These are phyloP conservation scores for Drosophila serrata DNA, from an alignment of 1,140 invertebrate genomes.

Conservation along the genomic window DNA sequence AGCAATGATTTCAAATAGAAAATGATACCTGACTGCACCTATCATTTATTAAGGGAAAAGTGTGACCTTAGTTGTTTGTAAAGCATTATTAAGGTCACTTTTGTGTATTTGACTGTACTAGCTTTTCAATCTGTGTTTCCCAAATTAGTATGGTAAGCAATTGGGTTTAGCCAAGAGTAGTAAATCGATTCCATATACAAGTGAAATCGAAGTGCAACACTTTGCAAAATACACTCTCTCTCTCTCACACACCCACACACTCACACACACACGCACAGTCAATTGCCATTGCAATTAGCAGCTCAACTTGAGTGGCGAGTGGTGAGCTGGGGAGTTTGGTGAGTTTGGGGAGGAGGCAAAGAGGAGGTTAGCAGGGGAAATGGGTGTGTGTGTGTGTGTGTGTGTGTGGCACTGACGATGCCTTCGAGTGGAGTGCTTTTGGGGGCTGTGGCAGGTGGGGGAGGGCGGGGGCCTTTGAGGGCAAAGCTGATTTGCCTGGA, in stretches of 20 bases:
- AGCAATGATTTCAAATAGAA: not conserved
- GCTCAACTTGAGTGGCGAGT: conserved; percentile 71
- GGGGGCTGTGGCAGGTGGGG: conserved; percentile 20
- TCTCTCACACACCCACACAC: not conserved
- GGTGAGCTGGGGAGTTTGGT: conserved; percentile 11
- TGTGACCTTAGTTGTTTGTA: too few species aligned
- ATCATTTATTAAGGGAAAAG: not conserved
- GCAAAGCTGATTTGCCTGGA: conserved; percentile 53
- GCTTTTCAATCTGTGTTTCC: not conserved
- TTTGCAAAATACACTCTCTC: conserved; percentile 3
- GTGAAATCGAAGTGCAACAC: conserved; percentile 10
- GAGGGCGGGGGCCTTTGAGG: conserved; percentile 37
- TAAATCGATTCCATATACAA: not conserved
- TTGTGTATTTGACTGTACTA: not conserved
- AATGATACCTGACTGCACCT: not conserved
- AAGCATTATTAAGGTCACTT: not conserved
- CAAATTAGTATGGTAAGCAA: too few species aligned
- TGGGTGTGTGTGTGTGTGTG: conserved; percentile 2
- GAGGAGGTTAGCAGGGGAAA: not conserved
- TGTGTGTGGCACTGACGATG: conserved; percentile 24
- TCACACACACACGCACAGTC: conserved; percentile 18
- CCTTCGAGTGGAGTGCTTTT: conserved; percentile 20
- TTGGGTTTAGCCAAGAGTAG: not conserved
- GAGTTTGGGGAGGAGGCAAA: not conserved
- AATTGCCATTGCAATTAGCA: conserved; percentile 78